Evolutionary conservation across 2,888 invertebrate genomes (phyloP).

Genomic region (Criorhina ranunculi): DNA sequence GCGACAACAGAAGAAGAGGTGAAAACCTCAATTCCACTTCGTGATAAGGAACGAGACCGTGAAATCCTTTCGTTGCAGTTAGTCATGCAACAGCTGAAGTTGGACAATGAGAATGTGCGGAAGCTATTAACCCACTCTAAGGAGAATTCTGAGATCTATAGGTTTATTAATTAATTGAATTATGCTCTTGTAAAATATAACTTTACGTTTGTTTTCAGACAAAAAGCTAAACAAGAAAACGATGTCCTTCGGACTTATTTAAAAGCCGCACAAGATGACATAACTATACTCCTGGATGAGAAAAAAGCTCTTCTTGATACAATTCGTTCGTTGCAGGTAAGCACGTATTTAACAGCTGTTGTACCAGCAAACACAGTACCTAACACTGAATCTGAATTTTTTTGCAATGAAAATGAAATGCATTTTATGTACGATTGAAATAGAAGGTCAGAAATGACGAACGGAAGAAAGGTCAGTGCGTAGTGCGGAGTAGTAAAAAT

Average conservation of each 20-base stretch:
- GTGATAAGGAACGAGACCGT: slow-evolving; percentile 84
- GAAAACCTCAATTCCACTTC: slow-evolving; percentile 12
- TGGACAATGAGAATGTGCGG: slow-evolving; percentile 88
- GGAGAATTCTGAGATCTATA: slow-evolving; percentile 86
- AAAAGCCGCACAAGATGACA: slow-evolving; percentile 90
- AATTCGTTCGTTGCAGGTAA: slow-evolving; percentile 88
- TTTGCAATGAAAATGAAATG: slow-evolving; percentile 65
- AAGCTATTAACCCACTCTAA: slow-evolving; percentile 86
- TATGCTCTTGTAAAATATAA: not conserved
- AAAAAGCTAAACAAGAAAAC: slow-evolving; percentile 86
- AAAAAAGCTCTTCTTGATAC: slow-evolving; percentile 90
- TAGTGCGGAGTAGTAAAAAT: slow-evolving; percentile 54
- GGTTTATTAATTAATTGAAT: slow-evolving; percentile 76
- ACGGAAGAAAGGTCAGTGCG: slow-evolving; percentile 74
- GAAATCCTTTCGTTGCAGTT: slow-evolving; percentile 85
- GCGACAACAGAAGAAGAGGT: slow-evolving; percentile 21
- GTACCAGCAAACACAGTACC: slow-evolving; percentile 55
- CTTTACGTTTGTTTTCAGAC: slow-evolving; percentile 78
- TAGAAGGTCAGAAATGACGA: slow-evolving; percentile 62
- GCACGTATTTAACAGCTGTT: slow-evolving; percentile 69
- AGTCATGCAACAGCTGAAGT: slow-evolving; percentile 85
- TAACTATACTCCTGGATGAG: slow-evolving; percentile 89
- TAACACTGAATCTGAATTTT: slow-evolving; percentile 65
- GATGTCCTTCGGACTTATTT: slow-evolving; percentile 87
- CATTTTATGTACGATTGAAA: slow-evolving; percentile 30